Conservation (phyloP, 2,113 vertebrate species). For the Caretta caretta region DNA sequence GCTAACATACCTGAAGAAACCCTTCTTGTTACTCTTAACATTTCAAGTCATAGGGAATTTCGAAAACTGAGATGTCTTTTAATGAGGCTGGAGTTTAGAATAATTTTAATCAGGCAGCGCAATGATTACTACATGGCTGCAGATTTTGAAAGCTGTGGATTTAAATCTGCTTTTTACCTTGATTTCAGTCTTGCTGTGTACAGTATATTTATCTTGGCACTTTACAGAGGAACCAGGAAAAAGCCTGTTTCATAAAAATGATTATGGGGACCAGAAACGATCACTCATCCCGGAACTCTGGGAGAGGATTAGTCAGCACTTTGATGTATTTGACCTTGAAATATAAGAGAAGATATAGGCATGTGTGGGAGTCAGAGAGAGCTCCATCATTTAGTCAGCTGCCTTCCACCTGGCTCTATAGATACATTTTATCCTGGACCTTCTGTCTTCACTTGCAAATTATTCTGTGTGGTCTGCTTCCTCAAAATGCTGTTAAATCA, state of each 20-base stretch:
- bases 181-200: background rate
- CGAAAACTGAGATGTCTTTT: background rate
- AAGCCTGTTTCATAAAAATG: slow-evolving; percentile 29
- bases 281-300: slow-evolving; percentile 27
- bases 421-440: background rate
- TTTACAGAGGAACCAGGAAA: background rate
- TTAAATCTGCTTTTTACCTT: slow-evolving; percentile 15
- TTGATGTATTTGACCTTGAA: slow-evolving; percentile 57
- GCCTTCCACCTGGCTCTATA: slow-evolving; percentile 2
- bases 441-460: slow-evolving; percentile 48
- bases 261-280: slow-evolving; percentile 9
- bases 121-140: background rate
- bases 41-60: background rate
- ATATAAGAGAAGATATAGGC: slow-evolving; percentile 13
- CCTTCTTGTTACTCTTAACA: too few relatives aligned
- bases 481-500: slow-evolving; percentile 43
- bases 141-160: background rate
- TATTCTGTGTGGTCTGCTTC: background rate
- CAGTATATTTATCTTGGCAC: slow-evolving; percentile 23
- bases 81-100: background rate
- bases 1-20: too few relatives aligned
- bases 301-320: slow-evolving; percentile 35
- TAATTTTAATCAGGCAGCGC: background rate
- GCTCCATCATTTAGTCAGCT: slow-evolving; percentile 27
- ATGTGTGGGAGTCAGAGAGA: slow-evolving; percentile 23